A percentile compares a stretch with the other conserved stretches of the same genome.
These are phyloP conservation scores for Anagrus nilaparvatae DNA, from an alignment of 1,140 invertebrate genomes.

Conservation along the genomic window DNA sequence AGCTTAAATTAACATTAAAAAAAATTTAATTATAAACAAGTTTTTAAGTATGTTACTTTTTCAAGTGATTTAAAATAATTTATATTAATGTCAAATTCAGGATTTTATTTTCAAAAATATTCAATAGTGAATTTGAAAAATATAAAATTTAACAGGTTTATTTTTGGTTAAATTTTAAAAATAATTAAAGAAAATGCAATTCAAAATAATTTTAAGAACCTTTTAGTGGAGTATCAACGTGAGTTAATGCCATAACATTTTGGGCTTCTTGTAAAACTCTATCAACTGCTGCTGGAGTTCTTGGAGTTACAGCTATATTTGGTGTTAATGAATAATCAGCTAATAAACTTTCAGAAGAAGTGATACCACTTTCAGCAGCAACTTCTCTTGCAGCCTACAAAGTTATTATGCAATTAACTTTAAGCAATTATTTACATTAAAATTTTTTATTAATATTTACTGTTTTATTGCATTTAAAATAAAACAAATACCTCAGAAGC, in stretches of 20 bases:
- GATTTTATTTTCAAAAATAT: too few relatives aligned
- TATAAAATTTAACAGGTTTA: too few relatives aligned
- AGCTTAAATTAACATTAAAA: too few relatives aligned
- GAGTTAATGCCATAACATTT: slow-evolving; percentile 94
- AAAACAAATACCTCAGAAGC: slow-evolving; percentile 63
- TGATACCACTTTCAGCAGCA: slow-evolving; percentile 71
- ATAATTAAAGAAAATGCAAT: too few relatives aligned
- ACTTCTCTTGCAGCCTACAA: slow-evolving; percentile 70
- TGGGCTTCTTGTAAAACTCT: slow-evolving; percentile 87
- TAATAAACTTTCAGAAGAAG: slow-evolving; percentile 74
- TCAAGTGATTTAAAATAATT: too few relatives aligned
- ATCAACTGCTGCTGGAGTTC: slow-evolving; percentile 70
- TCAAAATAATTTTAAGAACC: slow-evolving; percentile 31
- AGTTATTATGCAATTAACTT: background rate
- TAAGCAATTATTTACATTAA: background rate
- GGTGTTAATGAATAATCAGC: slow-evolving; percentile 87
- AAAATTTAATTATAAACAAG: too few relatives aligned
- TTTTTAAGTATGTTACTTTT: too few relatives aligned
- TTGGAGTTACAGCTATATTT: slow-evolving; percentile 64
- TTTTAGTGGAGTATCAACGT: slow-evolving; percentile 95
- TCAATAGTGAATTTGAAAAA: too few relatives aligned
- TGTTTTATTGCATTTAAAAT: too few relatives aligned
- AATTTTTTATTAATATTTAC: background rate
- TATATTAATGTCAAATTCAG: too few relatives aligned
- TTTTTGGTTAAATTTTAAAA: too few relatives aligned